These are phyloP conservation scores for Himalopsyche tibetana DNA, from an alignment of 2,888 invertebrate species.

Conservation along the genomic window DNA sequence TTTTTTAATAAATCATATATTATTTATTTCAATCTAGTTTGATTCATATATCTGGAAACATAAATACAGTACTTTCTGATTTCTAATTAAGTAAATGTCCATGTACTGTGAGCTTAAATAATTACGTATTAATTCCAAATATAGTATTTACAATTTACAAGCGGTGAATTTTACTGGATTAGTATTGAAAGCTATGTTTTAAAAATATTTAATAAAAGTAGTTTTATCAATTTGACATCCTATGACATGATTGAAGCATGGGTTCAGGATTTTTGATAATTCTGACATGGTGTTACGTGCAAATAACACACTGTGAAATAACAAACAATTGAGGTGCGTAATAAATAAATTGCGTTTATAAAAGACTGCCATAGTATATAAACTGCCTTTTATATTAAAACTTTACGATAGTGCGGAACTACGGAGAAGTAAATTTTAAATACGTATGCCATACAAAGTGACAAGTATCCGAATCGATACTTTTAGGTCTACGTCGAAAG, in stretches of 20 bases:
- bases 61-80: too few species aligned
- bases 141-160: too few species aligned
- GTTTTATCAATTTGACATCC: neutral
- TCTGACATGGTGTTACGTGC: neutral
- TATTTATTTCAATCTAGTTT: too few species aligned
- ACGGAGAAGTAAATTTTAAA: slow-evolving; percentile 39
- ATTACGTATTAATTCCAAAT: too few species aligned
- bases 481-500: slow-evolving; percentile 39
- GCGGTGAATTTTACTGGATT: too few species aligned
- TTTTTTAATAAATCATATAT: too few species aligned
- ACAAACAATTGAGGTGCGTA: slow-evolving; percentile 1
- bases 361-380: slow-evolving; percentile 66
- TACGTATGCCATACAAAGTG: slow-evolving; percentile 57
- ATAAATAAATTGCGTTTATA: slow-evolving; percentile 52
- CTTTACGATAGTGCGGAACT: slow-evolving; percentile 53
- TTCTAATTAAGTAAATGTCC: too few species aligned
- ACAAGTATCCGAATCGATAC: slow-evolving; percentile 5
- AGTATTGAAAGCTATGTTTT: slow-evolving; percentile 4
- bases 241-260: neutral
- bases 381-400: slow-evolving; percentile 62
- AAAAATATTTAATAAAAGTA: slow-evolving; percentile 10
- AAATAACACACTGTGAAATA: slow-evolving; percentile 23
- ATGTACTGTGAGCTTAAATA: too few species aligned
- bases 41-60: too few species aligned
- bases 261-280: neutral